These are phyloP conservation scores for Ochropleura leucogaster DNA, from an alignment of 2,888 invertebrate species.

Conservation along the genomic window DNA sequence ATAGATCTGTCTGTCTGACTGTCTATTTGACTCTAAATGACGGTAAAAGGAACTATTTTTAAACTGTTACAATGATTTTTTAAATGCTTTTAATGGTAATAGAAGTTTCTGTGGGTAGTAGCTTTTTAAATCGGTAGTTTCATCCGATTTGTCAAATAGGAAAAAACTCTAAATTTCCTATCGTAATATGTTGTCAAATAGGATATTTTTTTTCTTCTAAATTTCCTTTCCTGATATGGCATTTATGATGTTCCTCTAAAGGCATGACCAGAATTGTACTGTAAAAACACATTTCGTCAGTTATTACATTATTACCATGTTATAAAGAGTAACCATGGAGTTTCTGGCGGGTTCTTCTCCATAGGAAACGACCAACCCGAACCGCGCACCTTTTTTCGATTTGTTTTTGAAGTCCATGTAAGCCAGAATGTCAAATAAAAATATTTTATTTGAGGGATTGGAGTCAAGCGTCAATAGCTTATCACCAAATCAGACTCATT, in stretches of 20 bases:
- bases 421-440: no score
- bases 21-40: conserved; percentile 47
- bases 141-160: neutral
- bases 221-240: neutral
- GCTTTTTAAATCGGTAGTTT: neutral
- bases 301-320: neutral
- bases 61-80: conserved; percentile 34
- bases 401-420: no score
- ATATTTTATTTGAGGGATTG: no score
- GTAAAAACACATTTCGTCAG: neutral
- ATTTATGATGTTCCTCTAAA: neutral
- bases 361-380: no score
- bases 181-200: no score
- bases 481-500: neutral
- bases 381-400: no score
- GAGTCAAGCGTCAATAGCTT: neutral
- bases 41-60: conserved; percentile 39
- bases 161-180: neutral
- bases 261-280: conserved; percentile 40
- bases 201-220: no score
- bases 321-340: no score
- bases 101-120: neutral
- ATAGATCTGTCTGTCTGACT: conserved; percentile 39
- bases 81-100: conserved; percentile 8
- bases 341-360: no score